Evolutionary conservation across 2,797 vertebrate genomes (phyloP).

Genomic region (Darevskia nairensis): DNA sequence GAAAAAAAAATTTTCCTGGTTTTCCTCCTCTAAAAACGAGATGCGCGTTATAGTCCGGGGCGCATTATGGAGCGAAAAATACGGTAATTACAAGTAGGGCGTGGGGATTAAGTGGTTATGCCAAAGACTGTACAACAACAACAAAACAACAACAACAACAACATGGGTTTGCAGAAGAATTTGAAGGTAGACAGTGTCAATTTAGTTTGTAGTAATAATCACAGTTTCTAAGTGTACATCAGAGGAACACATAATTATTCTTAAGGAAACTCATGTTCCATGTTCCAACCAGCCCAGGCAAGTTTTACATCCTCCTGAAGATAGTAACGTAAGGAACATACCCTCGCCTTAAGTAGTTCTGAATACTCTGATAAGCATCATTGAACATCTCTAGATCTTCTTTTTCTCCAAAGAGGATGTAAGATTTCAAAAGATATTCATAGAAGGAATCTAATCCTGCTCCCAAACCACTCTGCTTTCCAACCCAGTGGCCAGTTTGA

Average conservation of each 20-base stretch:
- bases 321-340: slow-evolving; percentile 71
- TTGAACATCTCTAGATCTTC: slow-evolving; percentile 97
- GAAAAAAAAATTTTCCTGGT: no score
- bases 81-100: background rate
- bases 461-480: slow-evolving; percentile 95
- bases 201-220: background rate
- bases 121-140: background rate
- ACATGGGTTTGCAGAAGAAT: background rate
- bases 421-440: slow-evolving; percentile 97
- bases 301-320: background rate
- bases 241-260: background rate
- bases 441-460: slow-evolving; percentile 97
- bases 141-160: no score
- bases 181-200: background rate
- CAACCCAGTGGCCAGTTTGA: slow-evolving; percentile 97
- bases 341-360: slow-evolving; percentile 94
- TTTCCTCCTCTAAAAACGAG: no score
- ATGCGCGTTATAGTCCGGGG: no score
- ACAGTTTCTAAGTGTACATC: background rate
- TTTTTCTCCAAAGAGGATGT: slow-evolving; percentile 96
- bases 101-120: background rate
- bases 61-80: no score
- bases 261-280: background rate
- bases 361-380: slow-evolving; percentile 92
- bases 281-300: background rate